Conservation (phyloP, 2,113 vertebrate species). For the Spilogale gracilis region DNA sequence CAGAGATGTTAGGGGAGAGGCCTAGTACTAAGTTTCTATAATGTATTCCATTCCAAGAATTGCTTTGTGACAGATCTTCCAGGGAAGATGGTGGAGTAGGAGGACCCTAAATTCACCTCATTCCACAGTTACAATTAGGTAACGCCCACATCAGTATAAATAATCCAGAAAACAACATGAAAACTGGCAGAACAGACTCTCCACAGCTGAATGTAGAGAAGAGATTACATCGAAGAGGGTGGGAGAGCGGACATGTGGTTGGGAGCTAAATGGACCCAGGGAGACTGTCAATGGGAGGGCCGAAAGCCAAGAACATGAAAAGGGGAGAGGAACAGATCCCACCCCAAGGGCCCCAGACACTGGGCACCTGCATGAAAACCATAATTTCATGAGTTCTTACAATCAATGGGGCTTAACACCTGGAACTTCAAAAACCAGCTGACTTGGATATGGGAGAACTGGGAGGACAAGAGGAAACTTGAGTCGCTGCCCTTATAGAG, state of each 20-base stretch:
- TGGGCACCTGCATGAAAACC: neutral
- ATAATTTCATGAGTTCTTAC: neutral
- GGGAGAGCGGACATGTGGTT: neutral
- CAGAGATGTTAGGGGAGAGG: neutral
- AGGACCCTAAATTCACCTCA: neutral
- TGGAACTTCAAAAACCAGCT: neutral
- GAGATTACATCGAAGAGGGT: neutral
- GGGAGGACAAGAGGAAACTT: neutral
- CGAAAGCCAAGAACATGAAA: neutral
- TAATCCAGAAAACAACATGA: neutral
- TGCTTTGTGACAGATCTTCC: neutral
- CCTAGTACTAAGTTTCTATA: neutral
- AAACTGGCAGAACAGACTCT: neutral
- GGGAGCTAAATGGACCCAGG: neutral
- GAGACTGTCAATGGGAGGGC: neutral
- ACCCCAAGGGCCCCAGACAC: neutral
- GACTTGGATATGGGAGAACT: neutral
- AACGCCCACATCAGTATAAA: neutral
- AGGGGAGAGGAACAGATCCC: neutral
- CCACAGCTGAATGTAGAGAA: neutral
- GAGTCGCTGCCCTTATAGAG: neutral
- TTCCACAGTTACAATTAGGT: neutral
- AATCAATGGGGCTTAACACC: neutral
- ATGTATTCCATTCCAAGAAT: slow-evolving; percentile 9
- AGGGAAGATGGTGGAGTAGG: neutral